Percentiles rank a stretch among this genome's conserved stretches.
phyloP scores from a whole-genome alignment of 2,113 vertebrate genomes.

The Saimiri boliviensis region DNA sequence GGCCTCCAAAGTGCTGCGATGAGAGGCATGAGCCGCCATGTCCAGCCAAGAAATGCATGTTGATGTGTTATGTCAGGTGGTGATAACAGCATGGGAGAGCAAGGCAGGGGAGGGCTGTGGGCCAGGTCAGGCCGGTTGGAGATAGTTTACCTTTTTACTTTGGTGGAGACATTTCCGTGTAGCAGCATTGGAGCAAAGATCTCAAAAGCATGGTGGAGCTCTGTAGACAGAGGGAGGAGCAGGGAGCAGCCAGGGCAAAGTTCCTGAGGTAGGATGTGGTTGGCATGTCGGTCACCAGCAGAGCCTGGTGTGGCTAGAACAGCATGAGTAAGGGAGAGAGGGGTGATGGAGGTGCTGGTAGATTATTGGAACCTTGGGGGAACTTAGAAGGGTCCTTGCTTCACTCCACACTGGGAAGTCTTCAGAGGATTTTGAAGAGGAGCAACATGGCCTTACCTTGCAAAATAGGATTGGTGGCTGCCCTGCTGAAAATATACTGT shows the following conservation, averaged over 20 bases:
- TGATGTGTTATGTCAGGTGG: not conserved
- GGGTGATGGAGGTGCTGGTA: not conserved
- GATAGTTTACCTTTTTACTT: not conserved
- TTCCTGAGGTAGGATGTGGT: not conserved
- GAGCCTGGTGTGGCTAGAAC: not conserved
- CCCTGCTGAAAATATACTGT: not conserved
- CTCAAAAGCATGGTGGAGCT: fast-evolving
- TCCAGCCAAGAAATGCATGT: not conserved
- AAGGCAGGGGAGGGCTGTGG: not conserved
- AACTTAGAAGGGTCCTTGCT: not conserved
- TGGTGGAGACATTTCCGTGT: not conserved
- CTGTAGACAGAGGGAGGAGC: not conserved
- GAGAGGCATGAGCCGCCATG: fast-evolving
- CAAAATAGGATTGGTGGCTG: not conserved
- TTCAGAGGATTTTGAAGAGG: not conserved
- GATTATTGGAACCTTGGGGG: fast-evolving
- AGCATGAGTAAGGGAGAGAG: not conserved
- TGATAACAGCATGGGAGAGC: not conserved
- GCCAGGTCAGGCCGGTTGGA: not conserved
- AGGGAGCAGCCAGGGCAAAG: not conserved
- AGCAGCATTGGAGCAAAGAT: not conserved
- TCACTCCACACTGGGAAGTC: not conserved
- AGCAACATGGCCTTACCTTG: not conserved
- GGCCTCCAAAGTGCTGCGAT: too few species aligned
- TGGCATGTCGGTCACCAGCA: fast-evolving